Percentiles rank a stretch among this genome's conserved stretches.
Conservation (phyloP, 2,797 vertebrate species). For the Salmo trutta region DNA sequence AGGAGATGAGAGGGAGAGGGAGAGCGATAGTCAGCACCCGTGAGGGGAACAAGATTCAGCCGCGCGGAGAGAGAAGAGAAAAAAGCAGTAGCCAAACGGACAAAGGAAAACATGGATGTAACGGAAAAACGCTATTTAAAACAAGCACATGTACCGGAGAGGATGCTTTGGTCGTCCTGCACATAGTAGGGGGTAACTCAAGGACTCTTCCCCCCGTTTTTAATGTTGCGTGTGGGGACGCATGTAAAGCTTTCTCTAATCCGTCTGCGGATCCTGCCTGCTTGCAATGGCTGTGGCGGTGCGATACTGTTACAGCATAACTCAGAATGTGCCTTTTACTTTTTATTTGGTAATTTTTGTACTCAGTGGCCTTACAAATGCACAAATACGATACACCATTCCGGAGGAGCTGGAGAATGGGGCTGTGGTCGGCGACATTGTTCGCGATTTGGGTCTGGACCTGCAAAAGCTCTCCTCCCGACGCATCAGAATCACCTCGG, state of each 20-base stretch:
- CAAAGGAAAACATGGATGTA: slow-evolving; percentile 74
- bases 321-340: slow-evolving; percentile 71
- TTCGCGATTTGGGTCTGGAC: slow-evolving; percentile 86
- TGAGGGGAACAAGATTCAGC: slow-evolving; percentile 55
- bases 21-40: slow-evolving; percentile 61
- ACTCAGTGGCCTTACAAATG: slow-evolving; percentile 78
- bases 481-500: slow-evolving; percentile 85
- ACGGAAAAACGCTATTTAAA: slow-evolving; percentile 39
- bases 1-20: not conserved
- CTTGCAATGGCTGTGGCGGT: slow-evolving; percentile 78
- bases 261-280: slow-evolving; percentile 70
- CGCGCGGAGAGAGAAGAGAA: slow-evolving; percentile 55
- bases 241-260: slow-evolving; percentile 70
- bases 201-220: slow-evolving; percentile 63
- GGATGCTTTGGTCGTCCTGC: slow-evolving; percentile 65
- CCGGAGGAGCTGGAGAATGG: slow-evolving; percentile 89
- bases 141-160: slow-evolving; percentile 42
- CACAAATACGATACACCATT: slow-evolving; percentile 88
- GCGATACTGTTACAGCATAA: slow-evolving; percentile 72
- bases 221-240: slow-evolving; percentile 73
- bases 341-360: slow-evolving; percentile 72
- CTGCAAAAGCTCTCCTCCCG: slow-evolving; percentile 83
- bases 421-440: slow-evolving; percentile 88
- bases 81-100: slow-evolving; percentile 50
- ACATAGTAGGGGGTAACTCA: slow-evolving; percentile 63